A percentile compares a stretch with the other conserved stretches of the same genome.
Evolutionary conservation across 2,797 vertebrate species (phyloP).

Genomic region (Sebastes iracundus): DNA sequence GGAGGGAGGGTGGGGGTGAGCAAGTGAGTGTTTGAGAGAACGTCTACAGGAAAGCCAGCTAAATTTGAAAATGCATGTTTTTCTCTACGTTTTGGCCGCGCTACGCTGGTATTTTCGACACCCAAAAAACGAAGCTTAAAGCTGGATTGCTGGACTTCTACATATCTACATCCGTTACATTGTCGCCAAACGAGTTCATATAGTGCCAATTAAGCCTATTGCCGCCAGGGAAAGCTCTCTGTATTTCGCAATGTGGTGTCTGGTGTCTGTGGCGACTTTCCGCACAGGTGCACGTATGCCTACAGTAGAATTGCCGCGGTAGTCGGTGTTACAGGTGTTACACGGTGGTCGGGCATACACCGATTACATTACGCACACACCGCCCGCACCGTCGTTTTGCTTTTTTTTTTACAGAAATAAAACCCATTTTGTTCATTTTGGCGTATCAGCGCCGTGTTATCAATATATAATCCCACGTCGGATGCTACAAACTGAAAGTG

Average conservation of each 20-base stretch:
- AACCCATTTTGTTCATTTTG: neutral
- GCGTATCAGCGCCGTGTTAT: too few relatives aligned
- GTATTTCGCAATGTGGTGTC: neutral
- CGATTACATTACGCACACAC: neutral
- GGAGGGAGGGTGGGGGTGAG: conserved; percentile 54
- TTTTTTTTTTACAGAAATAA: too few relatives aligned
- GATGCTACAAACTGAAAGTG: too few relatives aligned
- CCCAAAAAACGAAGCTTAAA: neutral
- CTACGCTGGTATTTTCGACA: neutral
- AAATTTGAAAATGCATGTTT: conserved; percentile 42
- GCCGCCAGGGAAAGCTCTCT: neutral
- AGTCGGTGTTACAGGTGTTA: neutral
- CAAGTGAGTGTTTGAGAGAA: conserved; percentile 28
- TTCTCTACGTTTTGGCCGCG: neutral
- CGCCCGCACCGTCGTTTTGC: too few relatives aligned
- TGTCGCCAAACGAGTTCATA: neutral
- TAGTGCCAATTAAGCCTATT: neutral
- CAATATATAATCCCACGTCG: too few relatives aligned
- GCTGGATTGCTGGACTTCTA: neutral
- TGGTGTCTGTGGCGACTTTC: neutral
- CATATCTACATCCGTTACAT: neutral
- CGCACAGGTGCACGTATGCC: neutral
- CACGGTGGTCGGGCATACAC: neutral
- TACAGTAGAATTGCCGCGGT: neutral
- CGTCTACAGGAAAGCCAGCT: conserved; percentile 25